Evolutionary conservation across 2,888 invertebrate genomes (phyloP).

Genomic region (Lepidochrysops patricia): DNA sequence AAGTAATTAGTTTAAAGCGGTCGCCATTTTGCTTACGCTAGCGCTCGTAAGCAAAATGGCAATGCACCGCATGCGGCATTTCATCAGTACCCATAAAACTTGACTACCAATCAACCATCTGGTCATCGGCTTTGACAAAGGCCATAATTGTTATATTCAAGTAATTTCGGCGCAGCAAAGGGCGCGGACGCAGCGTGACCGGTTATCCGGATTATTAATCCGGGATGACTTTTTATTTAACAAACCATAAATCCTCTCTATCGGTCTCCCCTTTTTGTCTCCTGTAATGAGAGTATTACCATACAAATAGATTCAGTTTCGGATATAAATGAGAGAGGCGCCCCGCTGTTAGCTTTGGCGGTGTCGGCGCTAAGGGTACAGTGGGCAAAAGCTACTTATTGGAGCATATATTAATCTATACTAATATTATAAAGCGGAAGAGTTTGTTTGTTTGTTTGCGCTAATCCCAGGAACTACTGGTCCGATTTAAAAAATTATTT

Average conservation of each 20-base stretch:
- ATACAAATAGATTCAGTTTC: slow-evolving; percentile 68
- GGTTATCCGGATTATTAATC: slow-evolving; percentile 27
- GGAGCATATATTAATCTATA: too few species aligned
- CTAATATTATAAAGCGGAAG: too few species aligned
- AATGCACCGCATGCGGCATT: too few species aligned
- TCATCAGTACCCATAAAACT: background rate
- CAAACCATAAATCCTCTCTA: slow-evolving; percentile 41
- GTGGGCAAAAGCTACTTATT: too few species aligned
- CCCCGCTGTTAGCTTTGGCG: slow-evolving; percentile 64
- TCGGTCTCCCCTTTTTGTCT: slow-evolving; percentile 55
- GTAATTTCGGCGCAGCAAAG: background rate
- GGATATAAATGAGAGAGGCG: slow-evolving; percentile 62
- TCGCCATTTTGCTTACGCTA: background rate
- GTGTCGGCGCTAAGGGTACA: slow-evolving; percentile 31
- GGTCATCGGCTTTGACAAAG: background rate
- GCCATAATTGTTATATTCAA: background rate
- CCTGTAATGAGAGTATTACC: slow-evolving; percentile 68
- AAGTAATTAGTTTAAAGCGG: too few species aligned
- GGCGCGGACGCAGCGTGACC: slow-evolving; percentile 7
- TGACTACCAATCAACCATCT: background rate
- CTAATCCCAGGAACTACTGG: too few species aligned
- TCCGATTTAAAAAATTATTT: too few species aligned
- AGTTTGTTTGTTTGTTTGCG: too few species aligned
- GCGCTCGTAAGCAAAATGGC: too few species aligned
- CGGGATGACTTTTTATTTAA: slow-evolving; percentile 31